Base-by-base conservation (phyloP, 1,140 invertebrate genomes). In the Apis laboriosa region DNA sequence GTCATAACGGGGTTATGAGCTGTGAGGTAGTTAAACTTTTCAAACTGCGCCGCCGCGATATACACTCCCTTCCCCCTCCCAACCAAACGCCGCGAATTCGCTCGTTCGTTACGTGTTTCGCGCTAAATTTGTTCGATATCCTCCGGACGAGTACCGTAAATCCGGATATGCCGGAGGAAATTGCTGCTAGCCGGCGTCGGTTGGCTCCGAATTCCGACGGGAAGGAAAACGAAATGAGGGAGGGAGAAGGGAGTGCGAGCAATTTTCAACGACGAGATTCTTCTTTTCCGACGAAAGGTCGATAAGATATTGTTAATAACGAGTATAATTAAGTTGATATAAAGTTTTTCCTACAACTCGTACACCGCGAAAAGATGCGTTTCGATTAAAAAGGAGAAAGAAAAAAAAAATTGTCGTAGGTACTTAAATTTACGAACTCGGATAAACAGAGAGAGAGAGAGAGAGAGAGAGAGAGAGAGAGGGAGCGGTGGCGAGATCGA, bases 1-100 rank as follows among this genome's bases (percentile, higher is more conserved):
- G 86, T 91, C 90, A 91, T 92, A 92, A 92, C 91, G 87, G 90
- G 86, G 91, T 92, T 92, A 92, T 92, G 91, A 89, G 87, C 91
- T 91, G 91, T 92, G 88, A 92, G 91, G 89, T 91, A 92, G 91
- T 92, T 92, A 91, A 92, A 92, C 88, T 92, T 92, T 91, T 92
- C 90, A 89, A 34, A 88, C 86, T 91, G 84, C 71, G 84, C 71
- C 83, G 61, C 75, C 86, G 24, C 82, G 81, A 84, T 82, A 77
- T 75, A 73, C 76, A 76, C 64, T 81, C 58, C 68, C 68, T 1
- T 70, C 34, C 63, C 55, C 9, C 19, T 7, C 51, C 17, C 19
- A 63, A 49, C 28, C 71, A 67, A 64, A n/a, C 67, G 61, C 76
- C 76, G 28, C 70, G 73, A 70, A 84, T 43, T 43, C 34, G 79